A percentile compares a stretch with the other conserved stretches of the same genome.
phyloP scores from a whole-genome alignment of 2,888 invertebrate genomes.

The Theretra japonica region DNA sequence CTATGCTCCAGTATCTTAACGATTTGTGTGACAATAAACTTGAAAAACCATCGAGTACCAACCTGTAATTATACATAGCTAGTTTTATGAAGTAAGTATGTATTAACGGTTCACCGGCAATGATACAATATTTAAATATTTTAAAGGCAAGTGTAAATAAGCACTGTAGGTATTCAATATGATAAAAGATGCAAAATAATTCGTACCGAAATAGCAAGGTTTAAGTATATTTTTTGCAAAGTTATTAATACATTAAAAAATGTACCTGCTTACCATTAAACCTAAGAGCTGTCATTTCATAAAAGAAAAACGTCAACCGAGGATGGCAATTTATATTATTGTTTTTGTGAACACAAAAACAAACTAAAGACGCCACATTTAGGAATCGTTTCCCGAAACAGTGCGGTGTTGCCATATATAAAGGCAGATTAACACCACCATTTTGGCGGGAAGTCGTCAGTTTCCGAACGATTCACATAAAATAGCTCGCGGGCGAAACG shows the following conservation, averaged over 20 bases:
- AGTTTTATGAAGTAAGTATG: too few species aligned
- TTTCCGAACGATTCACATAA: conserved; percentile 70
- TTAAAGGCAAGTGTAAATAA: too few species aligned
- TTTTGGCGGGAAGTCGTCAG: conserved; percentile 76
- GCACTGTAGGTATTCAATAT: too few species aligned
- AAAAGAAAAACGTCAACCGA: conserved; percentile 12
- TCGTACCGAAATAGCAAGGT: neutral
- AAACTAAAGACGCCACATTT: conserved; percentile 64
- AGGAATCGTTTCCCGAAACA: conserved; percentile 64
- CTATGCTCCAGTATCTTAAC: too few species aligned
- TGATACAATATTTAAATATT: too few species aligned
- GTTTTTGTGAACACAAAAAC: conserved; percentile 55
- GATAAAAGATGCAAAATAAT: too few species aligned
- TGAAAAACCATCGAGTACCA: neutral
- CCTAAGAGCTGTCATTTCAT: conserved; percentile 20
- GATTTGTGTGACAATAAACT: neutral
- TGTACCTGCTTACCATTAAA: neutral
- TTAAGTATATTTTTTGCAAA: neutral
- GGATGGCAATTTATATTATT: conserved; percentile 36
- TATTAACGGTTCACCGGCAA: too few species aligned
- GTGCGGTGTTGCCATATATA: conserved; percentile 68
- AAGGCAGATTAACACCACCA: conserved; percentile 68
- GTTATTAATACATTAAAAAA: neutral
- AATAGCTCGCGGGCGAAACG: conserved; percentile 69
- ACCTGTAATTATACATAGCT: neutral